phyloP scores from a whole-genome alignment of 2,888 invertebrate genomes.

The Dryobota labecula region DNA sequence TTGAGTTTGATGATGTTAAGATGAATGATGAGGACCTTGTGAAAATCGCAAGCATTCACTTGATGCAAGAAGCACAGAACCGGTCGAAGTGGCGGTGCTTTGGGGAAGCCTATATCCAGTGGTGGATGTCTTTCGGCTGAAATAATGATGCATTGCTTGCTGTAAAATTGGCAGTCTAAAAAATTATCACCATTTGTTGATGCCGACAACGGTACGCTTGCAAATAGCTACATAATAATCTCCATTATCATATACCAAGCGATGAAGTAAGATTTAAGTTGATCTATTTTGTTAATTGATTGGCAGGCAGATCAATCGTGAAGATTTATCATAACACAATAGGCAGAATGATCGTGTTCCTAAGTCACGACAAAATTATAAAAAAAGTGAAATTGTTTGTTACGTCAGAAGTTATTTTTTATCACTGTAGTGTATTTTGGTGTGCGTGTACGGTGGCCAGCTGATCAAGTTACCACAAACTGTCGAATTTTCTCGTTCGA shows the following conservation, averaged over 20 bases:
- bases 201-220: not conserved
- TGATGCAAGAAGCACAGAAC: too few species aligned
- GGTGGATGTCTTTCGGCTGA: too few species aligned
- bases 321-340: conserved; percentile 28
- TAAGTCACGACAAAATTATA: conserved; percentile 59
- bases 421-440: conserved; percentile 16
- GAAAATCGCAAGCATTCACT: too few species aligned
- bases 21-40: too few species aligned
- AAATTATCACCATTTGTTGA: not conserved
- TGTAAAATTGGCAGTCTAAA: not conserved
- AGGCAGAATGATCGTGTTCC: conserved; percentile 43
- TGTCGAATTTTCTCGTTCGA: too few species aligned
- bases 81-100: too few species aligned
- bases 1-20: too few species aligned
- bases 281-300: conserved; percentile 30
- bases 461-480: too few species aligned
- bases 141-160: too few species aligned
- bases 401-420: conserved; percentile 44
- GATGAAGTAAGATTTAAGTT: conserved; percentile 22
- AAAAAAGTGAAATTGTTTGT: conserved; percentile 67
- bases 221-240: not conserved
- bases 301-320: conserved; percentile 18
- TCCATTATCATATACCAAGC: conserved; percentile 1
- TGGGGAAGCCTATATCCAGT: too few species aligned
- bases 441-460: too few species aligned